Evolutionary conservation across 1,140 invertebrate species (phyloP), one percentile per base, ranked within the genome.

Genomic region (Megalonaias nervosa): DNA sequence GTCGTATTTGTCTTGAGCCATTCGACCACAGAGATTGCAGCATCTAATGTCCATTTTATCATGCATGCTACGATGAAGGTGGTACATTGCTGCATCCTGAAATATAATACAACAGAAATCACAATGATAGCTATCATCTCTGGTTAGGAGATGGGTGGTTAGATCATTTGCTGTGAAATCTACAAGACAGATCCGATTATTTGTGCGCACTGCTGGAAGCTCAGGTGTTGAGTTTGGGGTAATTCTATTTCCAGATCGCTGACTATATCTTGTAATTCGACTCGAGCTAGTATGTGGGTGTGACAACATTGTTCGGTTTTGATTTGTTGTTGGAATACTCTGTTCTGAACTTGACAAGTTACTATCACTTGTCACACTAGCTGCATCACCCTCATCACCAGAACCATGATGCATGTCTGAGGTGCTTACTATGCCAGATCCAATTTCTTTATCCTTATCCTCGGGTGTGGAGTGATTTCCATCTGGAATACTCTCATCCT

Each of bases 31-130:
- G 15, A 85, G 57, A 66, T 86, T 86, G 66, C 85, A 86, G 70
- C 85, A 85, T 19, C 85, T 77, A 17, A 83, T 74, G 64, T 86
- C 85, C 84, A 85, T 85, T 72, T 86, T 86, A 69, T 86, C 85
- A 61, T 86, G 85, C 85, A 86, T 85, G 65, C 83, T 84, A 56
- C 84, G 77, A 61, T 86, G 85, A 26, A 86, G 74, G 71, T 86
- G 84, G 66, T 86, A 86, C 85, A 86, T 85, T 15, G 85, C 85
- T 3, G 85, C 82, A 75, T 86, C 85, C 19, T 85, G 82, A 66
- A 86, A 86, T 17, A 86, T 80, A 26, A 86, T 75, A 71, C 85
- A 83, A 69, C 85, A 86, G 65, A 82, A 86, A 65, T 85, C 83
- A 75, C 85, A 86, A 21, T 81, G 82, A 64, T 82, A 82, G 16